Conservation (phyloP, 2,888 invertebrate species). For the Tillus elongatus region DNA sequence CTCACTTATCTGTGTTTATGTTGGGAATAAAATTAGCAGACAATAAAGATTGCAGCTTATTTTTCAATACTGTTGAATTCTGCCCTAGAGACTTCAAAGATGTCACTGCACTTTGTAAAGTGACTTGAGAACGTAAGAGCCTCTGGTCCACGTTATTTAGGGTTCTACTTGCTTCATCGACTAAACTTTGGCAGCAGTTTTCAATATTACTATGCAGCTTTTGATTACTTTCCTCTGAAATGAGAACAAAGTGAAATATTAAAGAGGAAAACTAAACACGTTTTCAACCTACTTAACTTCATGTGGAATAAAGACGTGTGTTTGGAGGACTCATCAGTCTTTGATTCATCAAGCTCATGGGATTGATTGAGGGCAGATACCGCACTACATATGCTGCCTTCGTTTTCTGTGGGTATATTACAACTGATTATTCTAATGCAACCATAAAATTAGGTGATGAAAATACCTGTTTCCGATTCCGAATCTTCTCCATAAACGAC, state of each 20-base stretch:
- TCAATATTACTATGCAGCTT: slow-evolving; percentile 31
- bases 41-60: slow-evolving; percentile 33
- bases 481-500: no score
- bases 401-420: no score
- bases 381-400: no score
- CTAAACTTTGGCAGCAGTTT: slow-evolving; percentile 25
- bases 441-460: no score
- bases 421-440: no score
- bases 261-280: no score
- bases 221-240: slow-evolving; percentile 36
- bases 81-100: slow-evolving; percentile 33
- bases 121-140: slow-evolving; percentile 36
- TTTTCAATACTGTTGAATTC: slow-evolving; percentile 33
- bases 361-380: no score
- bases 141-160: slow-evolving; percentile 34
- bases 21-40: slow-evolving; percentile 36
- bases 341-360: no score
- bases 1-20: slow-evolving; percentile 24
- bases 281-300: slow-evolving; percentile 39
- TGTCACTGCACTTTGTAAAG: slow-evolving; percentile 35
- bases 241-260: no score
- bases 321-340: no score
- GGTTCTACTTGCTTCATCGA: slow-evolving; percentile 31
- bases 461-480: no score
- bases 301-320: no score